Base-by-base conservation (phyloP, 1,140 invertebrate genomes). In the Sipha flava region DNA sequence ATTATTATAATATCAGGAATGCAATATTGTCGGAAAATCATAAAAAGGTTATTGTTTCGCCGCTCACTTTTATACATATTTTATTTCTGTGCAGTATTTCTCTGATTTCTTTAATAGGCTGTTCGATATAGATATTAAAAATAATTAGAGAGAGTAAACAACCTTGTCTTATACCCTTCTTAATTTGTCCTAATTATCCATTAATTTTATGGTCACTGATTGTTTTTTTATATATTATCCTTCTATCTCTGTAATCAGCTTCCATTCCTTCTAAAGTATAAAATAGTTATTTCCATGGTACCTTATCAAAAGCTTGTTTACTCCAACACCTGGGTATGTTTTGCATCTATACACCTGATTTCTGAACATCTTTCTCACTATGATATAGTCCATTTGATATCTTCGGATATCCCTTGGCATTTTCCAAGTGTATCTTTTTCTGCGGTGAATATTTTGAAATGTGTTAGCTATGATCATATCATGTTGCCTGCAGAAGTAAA, bases 321-420 rank as follows among this genome's bases (percentile, higher is more conserved):
- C 57, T 43, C 81, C 68, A 49, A 62, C 72, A 37, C 79, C 81
- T 31, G 79, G 79, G 34, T 82, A 86, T 79, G 82, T 84, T 81
- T 83, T 83, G 14, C 75, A 82, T 68, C 80, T 81, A 59, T 81
- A 84, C 0, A 85, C 37, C 70, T 54, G 79, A 80, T 85, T 86
- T 73, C 80, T 79, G 59, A 82, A 85, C 9, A 83, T 59, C 45
- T 81, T 81, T 21, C 83, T 84, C 1, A 85, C 82, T 31, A 84
- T 47, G 0, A 86, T 82, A 73, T 82, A 86, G 79, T 85, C 84
- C 68, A 85, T 86, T 81, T 85, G 84, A 80, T 85, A 86, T 79
- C 84, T 64, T 12, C 84, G 79, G 29, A 83, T 81, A 75, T 85
- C 82, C 21, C 37, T 26, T 45, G 85, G 84, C 31, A 83, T 84